A percentile compares a stretch with the other conserved stretches of the same genome.
phyloP scores from a whole-genome alignment of 2,113 vertebrate species.

The Misgurnus anguillicaudatus region DNA sequence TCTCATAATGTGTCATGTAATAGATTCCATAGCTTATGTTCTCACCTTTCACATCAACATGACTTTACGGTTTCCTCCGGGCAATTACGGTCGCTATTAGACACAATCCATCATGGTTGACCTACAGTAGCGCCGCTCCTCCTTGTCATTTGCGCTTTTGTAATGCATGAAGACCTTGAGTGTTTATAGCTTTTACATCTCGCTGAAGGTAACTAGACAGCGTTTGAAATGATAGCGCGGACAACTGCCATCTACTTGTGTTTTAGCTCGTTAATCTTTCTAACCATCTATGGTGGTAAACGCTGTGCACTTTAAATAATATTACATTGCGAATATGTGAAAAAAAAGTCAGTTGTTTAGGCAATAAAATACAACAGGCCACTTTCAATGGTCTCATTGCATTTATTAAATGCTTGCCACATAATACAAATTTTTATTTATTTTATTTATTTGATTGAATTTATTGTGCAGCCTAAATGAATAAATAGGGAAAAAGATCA shows the following conservation, averaged over 20 bases:
- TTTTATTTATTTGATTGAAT: too few relatives aligned
- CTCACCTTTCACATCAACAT: constrained; percentile 41
- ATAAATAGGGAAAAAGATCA: constrained; percentile 12
- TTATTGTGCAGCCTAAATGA: too few relatives aligned
- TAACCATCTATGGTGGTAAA: not conserved
- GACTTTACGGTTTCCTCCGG: constrained; percentile 13
- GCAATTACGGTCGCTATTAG: constrained; percentile 1
- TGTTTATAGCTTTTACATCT: constrained; percentile 32
- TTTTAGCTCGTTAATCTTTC: constrained; percentile 20
- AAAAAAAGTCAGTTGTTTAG: too few relatives aligned
- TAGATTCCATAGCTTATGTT: constrained; percentile 26
- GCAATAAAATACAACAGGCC: too few relatives aligned
- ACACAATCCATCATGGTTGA: constrained; percentile 23
- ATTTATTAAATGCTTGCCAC: too few relatives aligned
- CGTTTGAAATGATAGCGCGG: not conserved
- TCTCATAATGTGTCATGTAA: constrained; percentile 27
- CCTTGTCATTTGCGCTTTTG: not conserved
- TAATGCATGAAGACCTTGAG: constrained; percentile 35
- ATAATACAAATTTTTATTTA: too few relatives aligned
- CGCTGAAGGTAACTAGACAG: constrained; percentile 21
- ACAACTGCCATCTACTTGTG: constrained; percentile 13
- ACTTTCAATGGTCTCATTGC: too few relatives aligned
- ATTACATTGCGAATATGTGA: not conserved
- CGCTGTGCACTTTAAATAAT: not conserved
- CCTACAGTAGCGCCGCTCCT: not conserved